Evolutionary conservation across 2,888 invertebrate genomes (phyloP).

Genomic region (Drosophila formosana): DNA sequence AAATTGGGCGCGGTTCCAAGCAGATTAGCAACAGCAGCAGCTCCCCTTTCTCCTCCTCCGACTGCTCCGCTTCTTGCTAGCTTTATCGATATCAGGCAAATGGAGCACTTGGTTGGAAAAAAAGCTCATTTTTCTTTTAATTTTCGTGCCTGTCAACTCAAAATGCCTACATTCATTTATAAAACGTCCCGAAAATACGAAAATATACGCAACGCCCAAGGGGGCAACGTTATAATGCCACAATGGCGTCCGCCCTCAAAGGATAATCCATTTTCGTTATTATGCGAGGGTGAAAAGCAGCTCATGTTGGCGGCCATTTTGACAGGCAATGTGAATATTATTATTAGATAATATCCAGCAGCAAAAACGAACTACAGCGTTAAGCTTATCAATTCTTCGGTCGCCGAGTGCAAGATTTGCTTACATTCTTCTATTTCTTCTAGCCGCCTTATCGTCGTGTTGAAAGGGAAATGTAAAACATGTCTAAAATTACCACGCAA

Average conservation of each 20-base stretch:
- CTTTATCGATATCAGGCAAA: constrained; percentile 65
- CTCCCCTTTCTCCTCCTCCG: neutral
- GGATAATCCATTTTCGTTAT: constrained; percentile 79
- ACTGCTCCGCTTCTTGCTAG: constrained; percentile 19
- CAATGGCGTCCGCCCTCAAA: constrained; percentile 24
- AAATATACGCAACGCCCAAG: constrained; percentile 18
- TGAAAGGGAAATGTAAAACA: constrained; percentile 43
- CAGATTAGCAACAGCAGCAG: constrained; percentile 65
- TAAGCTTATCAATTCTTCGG: neutral
- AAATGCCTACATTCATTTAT: constrained; percentile 79
- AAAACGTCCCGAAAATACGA: constrained; percentile 64
- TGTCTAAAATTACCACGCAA: constrained; percentile 10
- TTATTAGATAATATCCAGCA: neutral
- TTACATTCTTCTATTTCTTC: neutral
- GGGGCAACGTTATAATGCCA: constrained; percentile 2
- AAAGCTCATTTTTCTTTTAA: constrained; percentile 82
- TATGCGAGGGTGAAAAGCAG: constrained; percentile 30
- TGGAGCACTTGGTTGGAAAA: constrained; percentile 45
- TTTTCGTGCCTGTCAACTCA: constrained; percentile 83
- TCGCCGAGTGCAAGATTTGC: neutral
- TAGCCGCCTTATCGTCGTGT: constrained; percentile 21
- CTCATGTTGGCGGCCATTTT: constrained; percentile 48
- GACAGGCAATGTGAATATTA: constrained; percentile 1
- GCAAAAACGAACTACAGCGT: neutral
- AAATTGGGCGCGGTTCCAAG: constrained; percentile 71